Percentiles rank a stretch among this genome's conserved stretches.
Conservation (phyloP, 2,888 invertebrate species). For the Brachyopa scutellaris region DNA sequence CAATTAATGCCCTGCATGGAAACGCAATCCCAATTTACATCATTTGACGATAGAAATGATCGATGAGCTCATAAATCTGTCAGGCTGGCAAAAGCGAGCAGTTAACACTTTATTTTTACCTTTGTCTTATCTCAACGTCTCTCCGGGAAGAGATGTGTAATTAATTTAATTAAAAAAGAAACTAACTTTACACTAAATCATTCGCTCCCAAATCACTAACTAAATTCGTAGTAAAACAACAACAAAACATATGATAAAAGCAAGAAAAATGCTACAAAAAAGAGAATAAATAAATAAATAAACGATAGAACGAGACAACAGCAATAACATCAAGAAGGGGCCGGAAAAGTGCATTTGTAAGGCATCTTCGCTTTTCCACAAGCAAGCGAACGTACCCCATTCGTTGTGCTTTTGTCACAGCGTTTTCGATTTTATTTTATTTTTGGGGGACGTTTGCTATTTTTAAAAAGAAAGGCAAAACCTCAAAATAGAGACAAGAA, state of each 20-base stretch:
- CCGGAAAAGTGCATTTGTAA: conserved; percentile 43
- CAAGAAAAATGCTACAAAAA: conserved; percentile 13
- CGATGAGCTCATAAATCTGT: conserved; percentile 10
- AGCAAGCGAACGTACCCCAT: conserved; percentile 22
- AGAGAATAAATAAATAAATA: background rate
- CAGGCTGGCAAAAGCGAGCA: background rate
- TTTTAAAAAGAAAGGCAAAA: conserved; percentile 46
- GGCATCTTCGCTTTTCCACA: conserved; percentile 31
- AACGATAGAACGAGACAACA: conserved; percentile 24
- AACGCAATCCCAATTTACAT: conserved; percentile 1
- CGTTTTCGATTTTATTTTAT: conserved; percentile 46
- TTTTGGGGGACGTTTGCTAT: conserved; percentile 59
- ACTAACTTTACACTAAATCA: conserved; percentile 21
- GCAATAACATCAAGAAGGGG: background rate
- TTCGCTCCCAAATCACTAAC: conserved; percentile 20
- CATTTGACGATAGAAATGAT: background rate
- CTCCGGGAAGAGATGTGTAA: conserved; percentile 2
- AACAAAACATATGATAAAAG: conserved; percentile 7
- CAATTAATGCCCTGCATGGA: background rate
- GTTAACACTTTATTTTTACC: background rate
- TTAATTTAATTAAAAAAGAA: conserved; percentile 51
- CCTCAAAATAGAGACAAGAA: conserved; percentile 37
- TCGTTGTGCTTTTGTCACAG: conserved; percentile 8
- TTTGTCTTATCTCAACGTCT: background rate
- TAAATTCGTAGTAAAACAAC: background rate